A percentile compares a stretch with the other conserved stretches of the same genome.
Conservation (phyloP, 1,140 invertebrate species). For the Portunus trituberculatus region DNA sequence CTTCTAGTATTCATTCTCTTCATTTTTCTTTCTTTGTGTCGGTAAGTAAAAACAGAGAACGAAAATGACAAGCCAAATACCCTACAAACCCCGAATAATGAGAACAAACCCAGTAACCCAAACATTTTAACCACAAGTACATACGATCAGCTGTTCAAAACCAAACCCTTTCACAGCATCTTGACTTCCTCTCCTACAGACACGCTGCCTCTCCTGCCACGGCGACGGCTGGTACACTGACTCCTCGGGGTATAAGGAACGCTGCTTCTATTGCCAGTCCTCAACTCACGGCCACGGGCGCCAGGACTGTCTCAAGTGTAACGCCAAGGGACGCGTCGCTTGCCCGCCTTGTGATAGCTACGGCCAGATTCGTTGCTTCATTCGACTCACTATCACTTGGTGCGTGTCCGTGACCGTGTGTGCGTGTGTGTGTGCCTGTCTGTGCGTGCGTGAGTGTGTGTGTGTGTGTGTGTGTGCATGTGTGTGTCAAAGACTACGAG, state of each 20-base stretch:
- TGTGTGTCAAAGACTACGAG: too few relatives aligned
- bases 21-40: neutral
- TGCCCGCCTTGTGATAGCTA: slow-evolving; percentile 82
- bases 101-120: neutral
- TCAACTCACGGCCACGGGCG: slow-evolving; percentile 81
- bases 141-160: too few relatives aligned
- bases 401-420: slow-evolving; percentile 73
- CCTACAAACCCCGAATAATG: neutral
- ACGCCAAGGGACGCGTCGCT: slow-evolving; percentile 81
- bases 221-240: slow-evolving; percentile 81
- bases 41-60: neutral
- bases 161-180: neutral
- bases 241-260: slow-evolving; percentile 80
- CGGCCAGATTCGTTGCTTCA: slow-evolving; percentile 82
- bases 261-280: slow-evolving; percentile 81
- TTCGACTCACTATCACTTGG: slow-evolving; percentile 82
- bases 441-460: neutral
- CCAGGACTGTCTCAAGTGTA: slow-evolving; percentile 81
- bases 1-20: neutral
- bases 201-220: slow-evolving; percentile 81
- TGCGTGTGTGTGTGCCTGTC: slow-evolving; percentile 32
- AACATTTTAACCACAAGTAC: neutral
- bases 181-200: slow-evolving; percentile 77
- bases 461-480: neutral
- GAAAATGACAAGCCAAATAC: too few relatives aligned